These are phyloP conservation scores for Achatina immaculata DNA, from an alignment of 1,140 invertebrate species.

Conservation along the genomic window DNA sequence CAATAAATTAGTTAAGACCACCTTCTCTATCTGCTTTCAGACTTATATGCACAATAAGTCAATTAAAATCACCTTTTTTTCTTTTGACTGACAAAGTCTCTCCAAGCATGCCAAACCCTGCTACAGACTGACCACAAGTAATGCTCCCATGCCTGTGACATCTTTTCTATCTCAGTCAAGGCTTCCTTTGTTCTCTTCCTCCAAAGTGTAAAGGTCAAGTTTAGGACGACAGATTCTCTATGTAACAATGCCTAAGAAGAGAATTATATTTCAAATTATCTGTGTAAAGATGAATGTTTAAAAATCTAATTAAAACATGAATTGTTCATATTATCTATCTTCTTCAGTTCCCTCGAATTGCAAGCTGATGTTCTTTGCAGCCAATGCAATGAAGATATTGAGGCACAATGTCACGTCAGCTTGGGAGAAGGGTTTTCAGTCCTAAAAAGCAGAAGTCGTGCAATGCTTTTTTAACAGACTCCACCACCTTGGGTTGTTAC, in stretches of 20 bases:
- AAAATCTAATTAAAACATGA: background rate
- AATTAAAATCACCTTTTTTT: background rate
- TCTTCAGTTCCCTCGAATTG: background rate
- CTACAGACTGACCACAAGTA: background rate
- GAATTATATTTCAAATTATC: background rate
- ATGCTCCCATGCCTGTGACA: background rate
- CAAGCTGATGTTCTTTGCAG: too few species aligned
- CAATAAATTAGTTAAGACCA: background rate
- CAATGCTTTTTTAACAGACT: too few species aligned
- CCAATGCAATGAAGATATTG: too few species aligned
- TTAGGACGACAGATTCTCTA: conserved; percentile 14
- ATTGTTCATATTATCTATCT: background rate
- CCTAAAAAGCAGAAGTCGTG: too few species aligned
- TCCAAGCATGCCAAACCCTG: background rate
- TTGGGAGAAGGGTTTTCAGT: background rate
- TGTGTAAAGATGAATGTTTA: background rate
- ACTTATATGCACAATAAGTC: background rate
- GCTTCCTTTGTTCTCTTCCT: background rate
- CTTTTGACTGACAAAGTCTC: background rate
- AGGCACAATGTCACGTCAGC: too few species aligned
- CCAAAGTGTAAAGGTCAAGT: conserved; percentile 11
- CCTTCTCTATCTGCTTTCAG: background rate
- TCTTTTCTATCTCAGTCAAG: background rate
- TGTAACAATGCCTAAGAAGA: conserved; percentile 18
- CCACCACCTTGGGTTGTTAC: background rate